Percentiles rank a stretch among this genome's conserved stretches.
These are phyloP conservation scores for Falco columbarius DNA, from an alignment of 2,797 vertebrate species.

Conservation along the genomic window DNA sequence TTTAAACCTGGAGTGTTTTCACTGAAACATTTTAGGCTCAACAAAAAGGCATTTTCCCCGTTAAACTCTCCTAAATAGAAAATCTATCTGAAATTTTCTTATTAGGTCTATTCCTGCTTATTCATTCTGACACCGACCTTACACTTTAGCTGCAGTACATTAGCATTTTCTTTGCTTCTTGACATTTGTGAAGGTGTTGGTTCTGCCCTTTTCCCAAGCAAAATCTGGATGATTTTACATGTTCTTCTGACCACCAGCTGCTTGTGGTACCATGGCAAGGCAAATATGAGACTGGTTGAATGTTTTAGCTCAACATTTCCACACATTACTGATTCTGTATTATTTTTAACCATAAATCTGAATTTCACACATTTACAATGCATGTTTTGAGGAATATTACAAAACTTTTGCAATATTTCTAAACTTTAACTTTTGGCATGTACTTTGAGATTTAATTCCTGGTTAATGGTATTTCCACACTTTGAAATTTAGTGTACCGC, in stretches of 20 bases:
- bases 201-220: neutral
- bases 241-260: neutral
- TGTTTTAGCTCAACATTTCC: neutral
- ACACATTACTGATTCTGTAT: no score
- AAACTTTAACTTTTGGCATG: neutral
- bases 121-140: neutral
- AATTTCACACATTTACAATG: neutral
- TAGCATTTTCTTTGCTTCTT: neutral
- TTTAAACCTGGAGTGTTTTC: neutral
- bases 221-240: neutral
- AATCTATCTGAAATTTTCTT: neutral
- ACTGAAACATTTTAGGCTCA: neutral
- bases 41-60: neutral
- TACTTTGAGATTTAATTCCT: neutral
- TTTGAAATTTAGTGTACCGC: neutral
- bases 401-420: neutral
- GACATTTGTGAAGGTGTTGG: neutral
- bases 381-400: neutral
- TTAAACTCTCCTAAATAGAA: neutral
- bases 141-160: neutral
- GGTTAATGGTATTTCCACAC: neutral
- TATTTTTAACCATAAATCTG: neutral
- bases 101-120: neutral
- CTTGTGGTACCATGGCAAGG: neutral
- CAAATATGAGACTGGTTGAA: neutral